Evolutionary conservation across 1,140 invertebrate genomes (phyloP), one percentile per base, ranked within the genome.

Genomic region (Drosophila prosaltans): DNA sequence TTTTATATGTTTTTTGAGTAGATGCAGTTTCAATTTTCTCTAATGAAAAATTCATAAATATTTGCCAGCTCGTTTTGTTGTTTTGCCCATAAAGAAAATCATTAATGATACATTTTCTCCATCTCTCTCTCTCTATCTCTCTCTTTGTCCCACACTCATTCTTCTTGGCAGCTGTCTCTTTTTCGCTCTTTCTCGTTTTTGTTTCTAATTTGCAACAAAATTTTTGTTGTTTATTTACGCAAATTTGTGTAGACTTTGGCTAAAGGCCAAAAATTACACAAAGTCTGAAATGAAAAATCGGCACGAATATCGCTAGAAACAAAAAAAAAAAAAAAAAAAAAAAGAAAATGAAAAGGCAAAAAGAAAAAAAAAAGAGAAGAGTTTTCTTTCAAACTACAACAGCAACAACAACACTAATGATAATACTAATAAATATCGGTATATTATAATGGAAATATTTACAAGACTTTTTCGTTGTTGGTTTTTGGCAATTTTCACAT

Each of bases 221-320:
- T 74, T 60, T 51, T 72, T 75, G 79, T 82, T 88, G 79, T 88
- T 86, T 83, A 86, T 88, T 86, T 86, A 86, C 83, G 83, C 83
- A 77, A 83, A 88, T 80, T 88, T 88, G 51, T 83, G 83, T 86
- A 86, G 83, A 86, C 83, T 88, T 88, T 86, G 83, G 83, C 66
- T 9, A 10, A 3, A 40, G 65, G 83, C 83, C 83, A 86, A 69
- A 30, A 69, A 83, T 88, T 80, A 65, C 73, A 73, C 45, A 88
- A 86, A 83, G 43, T 41, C 60, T 39, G 26, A 45, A 40, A 62
- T 26, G 36, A 63, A 69, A 65, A 51, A 77, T 28, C 30, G 26
- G 21, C 21, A 65, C 43, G 21, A 39, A 66, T 65, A 65, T 51
- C 24, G 45, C 45, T 10, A 51, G 41, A 58, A 72, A 61, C 65